These are phyloP conservation scores for Proterorhinus semilunaris DNA, from an alignment of 2,113 vertebrate species.

Conservation along the genomic window DNA sequence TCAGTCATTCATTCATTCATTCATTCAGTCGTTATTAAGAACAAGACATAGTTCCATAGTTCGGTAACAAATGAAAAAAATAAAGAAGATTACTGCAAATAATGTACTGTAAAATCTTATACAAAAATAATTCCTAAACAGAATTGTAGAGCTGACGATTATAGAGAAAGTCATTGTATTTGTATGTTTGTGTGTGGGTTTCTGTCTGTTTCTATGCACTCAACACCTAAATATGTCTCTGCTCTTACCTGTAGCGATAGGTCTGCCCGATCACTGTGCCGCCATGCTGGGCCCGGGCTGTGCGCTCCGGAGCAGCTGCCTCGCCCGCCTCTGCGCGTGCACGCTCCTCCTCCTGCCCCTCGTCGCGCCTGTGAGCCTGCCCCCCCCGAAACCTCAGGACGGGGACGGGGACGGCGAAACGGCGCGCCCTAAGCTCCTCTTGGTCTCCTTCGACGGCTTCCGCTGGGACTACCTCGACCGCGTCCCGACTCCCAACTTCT, in stretches of 20 bases:
- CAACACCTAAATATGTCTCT: too few species aligned
- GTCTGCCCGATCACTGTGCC: slow-evolving; percentile 4
- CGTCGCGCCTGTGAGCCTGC: slow-evolving; percentile 20
- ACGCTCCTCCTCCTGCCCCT: slow-evolving; percentile 39
- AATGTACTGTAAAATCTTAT: too few species aligned
- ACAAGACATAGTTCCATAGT: too few species aligned
- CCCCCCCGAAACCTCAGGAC: background rate
- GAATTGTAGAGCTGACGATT: too few species aligned
- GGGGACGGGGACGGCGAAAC: background rate
- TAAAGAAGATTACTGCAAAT: too few species aligned
- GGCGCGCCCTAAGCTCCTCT: slow-evolving; percentile 75
- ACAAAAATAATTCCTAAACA: too few species aligned
- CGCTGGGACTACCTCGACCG: slow-evolving; percentile 89
- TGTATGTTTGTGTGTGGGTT: too few species aligned
- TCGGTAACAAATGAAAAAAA: too few species aligned
- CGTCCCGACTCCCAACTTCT: slow-evolving; percentile 82
- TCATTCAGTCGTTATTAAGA: too few species aligned
- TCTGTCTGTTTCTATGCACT: too few species aligned
- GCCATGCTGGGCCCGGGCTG: slow-evolving; percentile 32
- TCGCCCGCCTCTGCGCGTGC: slow-evolving; percentile 40
- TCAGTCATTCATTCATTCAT: too few species aligned
- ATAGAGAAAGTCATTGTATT: too few species aligned
- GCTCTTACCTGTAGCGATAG: slow-evolving; percentile 5
- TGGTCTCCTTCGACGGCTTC: slow-evolving; percentile 92
- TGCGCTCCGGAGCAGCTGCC: slow-evolving; percentile 36